Base-by-base conservation (phyloP, 2,888 invertebrate genomes). In the Tortrix viridana region DNA sequence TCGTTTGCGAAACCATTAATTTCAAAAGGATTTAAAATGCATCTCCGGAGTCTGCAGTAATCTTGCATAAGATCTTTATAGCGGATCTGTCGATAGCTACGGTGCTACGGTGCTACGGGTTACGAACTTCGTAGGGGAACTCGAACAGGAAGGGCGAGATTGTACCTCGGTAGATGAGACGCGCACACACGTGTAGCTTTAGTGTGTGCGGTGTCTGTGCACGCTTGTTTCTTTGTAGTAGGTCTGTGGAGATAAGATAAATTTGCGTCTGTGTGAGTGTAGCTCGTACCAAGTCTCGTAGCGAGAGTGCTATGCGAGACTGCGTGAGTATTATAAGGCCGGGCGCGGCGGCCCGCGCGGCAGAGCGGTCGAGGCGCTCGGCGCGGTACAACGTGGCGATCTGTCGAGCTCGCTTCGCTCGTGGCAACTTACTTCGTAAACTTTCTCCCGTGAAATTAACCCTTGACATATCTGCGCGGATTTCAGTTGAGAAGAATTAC, bases 331-430 rank as follows among this genome's bases (percentile, higher is more conserved):
- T 83, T 88, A 89, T 81, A 90, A 89, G 84, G 78, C 82, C 75
- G 70, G 79, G 86, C 65, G 76, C 67, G 71, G 67, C 64, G 59
- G 74, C 70, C 74, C 73, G 72, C 76, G 70, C 79, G 69, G 74
- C 89, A 90, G 86, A 89, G 80, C 82, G 79, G 69, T 72, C 75
- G 74, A 76, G 76, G 82, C 87, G 77, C 82, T 79, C 80, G 69
- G 68, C 63, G 63, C 77, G 76, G 75, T 67, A 74, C 77, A 79
- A 78, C 69, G 78, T 77, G 76, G 69, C 63, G 52, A 37, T 60
- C 49, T 56, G 57, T 52, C 47, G 74, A 3, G 69, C 74, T 70
- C 74, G 78, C 72, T 73, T 70, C 65, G 72, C 74, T 78, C 82
- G 80, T 56, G 19, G 19, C 32, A 52, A 19, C 16, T 47, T 58